phyloP scores from a whole-genome alignment of 2,113 vertebrate species.

The Cololabis saira region DNA sequence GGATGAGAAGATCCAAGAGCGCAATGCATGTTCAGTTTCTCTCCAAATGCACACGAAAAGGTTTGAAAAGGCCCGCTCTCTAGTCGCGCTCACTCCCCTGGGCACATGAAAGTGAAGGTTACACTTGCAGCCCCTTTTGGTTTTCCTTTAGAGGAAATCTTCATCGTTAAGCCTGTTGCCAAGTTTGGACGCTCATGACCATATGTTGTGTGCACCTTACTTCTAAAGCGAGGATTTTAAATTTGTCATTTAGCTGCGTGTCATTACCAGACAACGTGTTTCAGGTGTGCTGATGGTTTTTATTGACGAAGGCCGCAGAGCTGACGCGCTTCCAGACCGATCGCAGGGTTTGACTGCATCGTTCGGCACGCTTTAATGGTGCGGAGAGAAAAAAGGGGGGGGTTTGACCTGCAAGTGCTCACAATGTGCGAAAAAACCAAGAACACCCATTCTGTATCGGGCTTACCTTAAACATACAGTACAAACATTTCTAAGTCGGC shows the following conservation, averaged over 20 bases:
- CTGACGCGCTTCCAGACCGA: slow-evolving; percentile 2
- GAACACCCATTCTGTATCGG: not conserved
- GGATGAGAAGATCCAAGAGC: slow-evolving; percentile 74
- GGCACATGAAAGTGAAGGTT: slow-evolving; percentile 81
- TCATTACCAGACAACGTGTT: slow-evolving; percentile 35
- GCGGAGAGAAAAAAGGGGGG: no score
- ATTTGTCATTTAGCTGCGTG: slow-evolving; percentile 57
- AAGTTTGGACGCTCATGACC: slow-evolving; percentile 56
- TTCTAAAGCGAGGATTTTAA: slow-evolving; percentile 63
- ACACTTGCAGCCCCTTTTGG: slow-evolving; percentile 61
- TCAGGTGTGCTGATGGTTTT: slow-evolving; percentile 30
- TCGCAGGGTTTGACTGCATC: not conserved
- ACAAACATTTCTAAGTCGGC: slow-evolving; percentile 21
- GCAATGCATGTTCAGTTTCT: slow-evolving; percentile 60
- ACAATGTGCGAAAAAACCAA: slow-evolving; percentile 1
- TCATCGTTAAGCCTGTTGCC: slow-evolving; percentile 66
- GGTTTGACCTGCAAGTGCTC: slow-evolving; percentile 3
- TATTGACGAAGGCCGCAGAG: slow-evolving; percentile 15
- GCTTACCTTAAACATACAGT: slow-evolving; percentile 15
- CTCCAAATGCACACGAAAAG: slow-evolving; percentile 65
- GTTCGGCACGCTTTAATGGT: no score
- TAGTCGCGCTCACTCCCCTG: slow-evolving; percentile 65
- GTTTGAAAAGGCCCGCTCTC: slow-evolving; percentile 59
- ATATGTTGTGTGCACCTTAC: slow-evolving; percentile 62
- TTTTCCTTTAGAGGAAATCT: slow-evolving; percentile 60